Conservation (phyloP, 2,797 vertebrate genomes). For the Tauraco hartlaubi region DNA sequence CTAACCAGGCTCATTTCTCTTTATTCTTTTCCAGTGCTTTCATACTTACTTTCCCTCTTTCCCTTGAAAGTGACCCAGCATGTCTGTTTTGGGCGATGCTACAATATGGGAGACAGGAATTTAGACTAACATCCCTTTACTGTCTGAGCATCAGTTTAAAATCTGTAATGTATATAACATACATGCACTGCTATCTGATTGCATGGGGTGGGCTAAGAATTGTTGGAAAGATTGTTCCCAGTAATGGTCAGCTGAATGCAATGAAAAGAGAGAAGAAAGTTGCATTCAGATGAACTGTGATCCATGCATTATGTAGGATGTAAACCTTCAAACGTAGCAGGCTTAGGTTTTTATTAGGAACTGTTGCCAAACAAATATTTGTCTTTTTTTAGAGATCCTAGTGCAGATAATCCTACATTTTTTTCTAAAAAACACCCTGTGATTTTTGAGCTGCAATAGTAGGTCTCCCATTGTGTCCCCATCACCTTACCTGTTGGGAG, state of each 20-base stretch:
- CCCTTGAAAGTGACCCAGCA: not conserved
- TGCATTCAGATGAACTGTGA: not conserved
- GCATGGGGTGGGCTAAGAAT: not conserved
- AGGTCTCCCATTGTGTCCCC: not conserved
- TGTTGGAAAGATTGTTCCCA: not conserved
- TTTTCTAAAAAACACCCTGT: not conserved
- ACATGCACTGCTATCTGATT: not conserved
- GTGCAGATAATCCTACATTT: not conserved
- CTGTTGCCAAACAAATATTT: not conserved
- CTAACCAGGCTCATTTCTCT: not conserved
- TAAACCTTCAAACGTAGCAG: not conserved
- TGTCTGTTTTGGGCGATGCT: not conserved
- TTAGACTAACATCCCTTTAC: not conserved
- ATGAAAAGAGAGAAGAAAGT: not conserved
- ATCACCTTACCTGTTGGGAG: not conserved
- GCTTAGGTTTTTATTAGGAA: not conserved
- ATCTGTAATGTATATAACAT: not conserved
- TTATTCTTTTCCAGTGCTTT: not conserved
- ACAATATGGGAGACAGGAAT: not conserved
- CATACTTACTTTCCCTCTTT: not conserved
- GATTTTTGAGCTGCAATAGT: not conserved
- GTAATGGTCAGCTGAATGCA: not conserved
- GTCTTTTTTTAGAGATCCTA: not conserved
- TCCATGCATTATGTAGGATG: not conserved
- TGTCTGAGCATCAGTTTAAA: not conserved